A percentile compares a stretch with the other conserved stretches of the same genome.
These are phyloP conservation scores for Sylvietta virens DNA, from an alignment of 2,113 vertebrate genomes.

Conservation along the genomic window DNA sequence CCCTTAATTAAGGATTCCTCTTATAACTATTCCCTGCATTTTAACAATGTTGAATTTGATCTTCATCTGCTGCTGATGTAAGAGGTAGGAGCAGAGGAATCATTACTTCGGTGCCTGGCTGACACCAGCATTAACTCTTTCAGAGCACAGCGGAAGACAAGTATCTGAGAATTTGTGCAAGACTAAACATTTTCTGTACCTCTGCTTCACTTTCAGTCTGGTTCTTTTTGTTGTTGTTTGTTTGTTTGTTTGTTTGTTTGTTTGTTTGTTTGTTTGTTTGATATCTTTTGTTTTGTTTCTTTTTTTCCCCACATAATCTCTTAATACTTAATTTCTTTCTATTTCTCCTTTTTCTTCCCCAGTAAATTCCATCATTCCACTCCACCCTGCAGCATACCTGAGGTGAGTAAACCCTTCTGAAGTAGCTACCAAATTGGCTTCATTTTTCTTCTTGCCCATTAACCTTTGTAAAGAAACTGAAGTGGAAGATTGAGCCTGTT, in stretches of 20 bases:
- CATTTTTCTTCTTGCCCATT: neutral
- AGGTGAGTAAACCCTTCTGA: neutral
- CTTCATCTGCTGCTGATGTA: neutral
- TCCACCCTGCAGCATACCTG: neutral
- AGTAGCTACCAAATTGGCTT: neutral
- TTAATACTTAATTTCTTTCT: neutral
- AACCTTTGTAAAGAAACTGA: neutral
- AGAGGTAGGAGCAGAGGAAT: neutral
- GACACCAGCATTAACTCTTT: neutral
- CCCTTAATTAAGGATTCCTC: neutral
- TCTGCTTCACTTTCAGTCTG: neutral
- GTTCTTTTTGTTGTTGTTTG: neutral
- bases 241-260: neutral
- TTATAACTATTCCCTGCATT: neutral
- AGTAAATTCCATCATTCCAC: neutral
- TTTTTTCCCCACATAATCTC: fast-evolving
- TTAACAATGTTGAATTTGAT: neutral
- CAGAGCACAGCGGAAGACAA: neutral
- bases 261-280: neutral
- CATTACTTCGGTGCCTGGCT: neutral
- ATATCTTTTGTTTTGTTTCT: neutral
- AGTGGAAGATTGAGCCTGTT: neutral
- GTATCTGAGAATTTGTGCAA: neutral
- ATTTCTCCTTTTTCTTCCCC: neutral
- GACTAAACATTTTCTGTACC: neutral